Base-by-base conservation (phyloP, 2,113 vertebrate species). In the Polypterus senegalus region DNA sequence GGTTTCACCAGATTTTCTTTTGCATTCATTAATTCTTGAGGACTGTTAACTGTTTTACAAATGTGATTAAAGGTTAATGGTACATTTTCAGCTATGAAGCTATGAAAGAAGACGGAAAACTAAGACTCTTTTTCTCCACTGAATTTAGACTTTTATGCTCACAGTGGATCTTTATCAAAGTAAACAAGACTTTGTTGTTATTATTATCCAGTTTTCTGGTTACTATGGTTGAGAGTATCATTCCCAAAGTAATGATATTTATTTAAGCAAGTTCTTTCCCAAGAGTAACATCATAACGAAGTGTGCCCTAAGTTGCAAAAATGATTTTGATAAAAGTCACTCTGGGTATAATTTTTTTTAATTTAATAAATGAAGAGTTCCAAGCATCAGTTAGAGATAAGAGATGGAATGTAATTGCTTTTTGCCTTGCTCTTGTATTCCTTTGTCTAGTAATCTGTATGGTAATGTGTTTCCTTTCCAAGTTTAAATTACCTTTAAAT, bases 211-310 rank as follows among this genome's bases (percentile, higher is more conserved):
- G 65, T 58, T 65, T 10, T 68, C 59, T 67, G 56, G 65, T 76
- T 81, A 71, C 73, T 71, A 76, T 84, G 71, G 73, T 70, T 79
- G 65, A 77, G 76, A 66, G 67, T 52, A 76, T 81, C 71, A 74
- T 66, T 73, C 59, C 69, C 71, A 48, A 0, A 59, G 0, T 63
- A 69, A 66, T 61, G 74, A 9, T 59, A 69, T 74, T 68, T 71
- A 68, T 73, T 48, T 64, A 48, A 64, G 65, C 52, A 48, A 46
- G 48, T 44, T 4, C 3, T 4, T 11, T 10, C 27, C 48, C 47
- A 11, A 45, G 49, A 45, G 49, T 8, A 59, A 11, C 44, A 9
- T 4, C 2, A 5, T 48, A 47, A 47, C 6, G 51, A 54, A 8
- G 46, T 7, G 6, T 6, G 54, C 10, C 54, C 54, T 8, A 6